Base-by-base conservation (phyloP, 1,140 invertebrate species). In the Sarcophaga bullata region DNA sequence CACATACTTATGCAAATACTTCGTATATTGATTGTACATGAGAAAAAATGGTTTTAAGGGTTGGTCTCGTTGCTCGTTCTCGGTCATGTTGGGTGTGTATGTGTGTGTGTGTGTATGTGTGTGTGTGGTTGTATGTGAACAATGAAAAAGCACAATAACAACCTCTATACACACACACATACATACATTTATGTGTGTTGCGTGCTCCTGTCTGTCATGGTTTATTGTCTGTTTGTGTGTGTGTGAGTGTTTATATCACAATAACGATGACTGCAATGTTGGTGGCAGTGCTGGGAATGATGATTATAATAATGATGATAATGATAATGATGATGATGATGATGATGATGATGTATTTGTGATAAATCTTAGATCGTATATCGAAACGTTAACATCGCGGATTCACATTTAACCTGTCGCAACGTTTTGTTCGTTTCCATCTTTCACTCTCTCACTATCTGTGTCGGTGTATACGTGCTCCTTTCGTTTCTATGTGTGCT, bases 341-440 rank as follows among this genome's bases (percentile, higher is more conserved):
- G 73, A 25, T 85, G 87, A 87, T 88, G 86, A 87, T 85, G 87
- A 86, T 88, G 87, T 37, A 37, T 68, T 89, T 89, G 89, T 89
- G 87, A 89, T 89, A 89, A 89, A 89, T 89, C 87, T 89, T 85
- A 85, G 87, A 89, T 87, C 86, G 87, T 86, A 89, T 85, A 89
- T 89, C 87, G 87, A 89, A 86, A 89, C 86, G 87, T 86, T 86
- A 81, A 76, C 82, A 83, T 83, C 80, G 80, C 72, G 82, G 80
- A 81, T 81, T 81, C 75, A 78, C 75, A 78, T 78, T 78, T 78
- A 78, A 78, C 75, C 75, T 78, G 75, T 78, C 75, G 75, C 17
- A 37, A 49, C 73, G 73, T 48, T 49, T 17, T 9, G 73, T 76
- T n/a, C 11, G 46, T 76, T 15, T 15, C 48, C 48, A 47, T 48